Conservation (phyloP, 1,140 invertebrate species). For the Probaryconus sp. region DNA sequence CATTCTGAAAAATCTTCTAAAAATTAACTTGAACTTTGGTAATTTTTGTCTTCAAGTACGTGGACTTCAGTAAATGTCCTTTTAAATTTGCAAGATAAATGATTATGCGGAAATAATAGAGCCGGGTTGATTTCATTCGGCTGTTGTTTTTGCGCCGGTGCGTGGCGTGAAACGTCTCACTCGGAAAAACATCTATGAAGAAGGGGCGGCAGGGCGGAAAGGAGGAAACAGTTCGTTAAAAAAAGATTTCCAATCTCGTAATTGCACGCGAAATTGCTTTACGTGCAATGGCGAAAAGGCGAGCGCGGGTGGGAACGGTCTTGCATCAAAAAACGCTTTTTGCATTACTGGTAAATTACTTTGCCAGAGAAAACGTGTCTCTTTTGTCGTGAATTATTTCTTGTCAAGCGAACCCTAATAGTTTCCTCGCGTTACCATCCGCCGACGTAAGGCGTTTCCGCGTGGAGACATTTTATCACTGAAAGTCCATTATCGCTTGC, state of each 20-base stretch:
- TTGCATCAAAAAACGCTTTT: constrained; percentile 16
- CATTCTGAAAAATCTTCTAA: no score
- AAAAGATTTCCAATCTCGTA: constrained; percentile 14
- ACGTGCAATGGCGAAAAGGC: background rate
- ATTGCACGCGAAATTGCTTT: constrained; percentile 8
- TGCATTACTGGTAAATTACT: constrained; percentile 13
- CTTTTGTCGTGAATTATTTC: constrained; percentile 62
- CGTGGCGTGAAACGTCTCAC: constrained; percentile 10
- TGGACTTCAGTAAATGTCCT: no score
- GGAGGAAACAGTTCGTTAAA: background rate
- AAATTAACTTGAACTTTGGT: no score
- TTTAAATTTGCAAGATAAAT: constrained; percentile 34
- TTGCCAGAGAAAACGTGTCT: constrained; percentile 17
- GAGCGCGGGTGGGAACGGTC: no score
- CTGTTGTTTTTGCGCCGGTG: background rate
- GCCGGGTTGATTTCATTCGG: constrained; percentile 10
- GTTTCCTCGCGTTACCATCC: constrained; percentile 63
- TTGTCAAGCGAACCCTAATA: constrained; percentile 67
- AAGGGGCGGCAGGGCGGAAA: background rate
- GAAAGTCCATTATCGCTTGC: constrained; percentile 72
- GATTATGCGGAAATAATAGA: constrained; percentile 40
- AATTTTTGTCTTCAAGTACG: no score
- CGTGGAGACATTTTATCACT: constrained; percentile 72
- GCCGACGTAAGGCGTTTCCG: constrained; percentile 65
- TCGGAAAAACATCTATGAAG: background rate